phyloP scores from a whole-genome alignment of 2,888 invertebrate species.

The Artemia sinica region DNA sequence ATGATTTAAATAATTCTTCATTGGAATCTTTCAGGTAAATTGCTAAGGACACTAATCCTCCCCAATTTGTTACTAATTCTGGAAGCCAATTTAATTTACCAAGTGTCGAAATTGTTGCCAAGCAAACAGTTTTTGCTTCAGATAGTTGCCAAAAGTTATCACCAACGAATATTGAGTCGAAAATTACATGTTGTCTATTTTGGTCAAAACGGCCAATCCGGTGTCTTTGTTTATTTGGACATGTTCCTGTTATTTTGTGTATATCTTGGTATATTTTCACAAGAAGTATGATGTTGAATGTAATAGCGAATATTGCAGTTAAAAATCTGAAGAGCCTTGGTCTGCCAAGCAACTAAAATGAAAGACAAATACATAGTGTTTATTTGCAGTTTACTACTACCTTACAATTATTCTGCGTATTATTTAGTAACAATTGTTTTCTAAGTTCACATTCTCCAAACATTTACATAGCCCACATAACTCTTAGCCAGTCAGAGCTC shows the following conservation, averaged over 20 bases:
- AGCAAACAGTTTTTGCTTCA: slow-evolving; percentile 43
- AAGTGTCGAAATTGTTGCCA: slow-evolving; percentile 70
- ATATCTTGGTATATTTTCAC: slow-evolving; percentile 15
- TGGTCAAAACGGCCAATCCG: slow-evolving; percentile 37
- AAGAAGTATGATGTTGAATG: not conserved
- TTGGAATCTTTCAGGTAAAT: slow-evolving; percentile 50
- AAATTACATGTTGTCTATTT: slow-evolving; percentile 49
- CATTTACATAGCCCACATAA: too few relatives aligned
- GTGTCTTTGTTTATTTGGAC: not conserved
- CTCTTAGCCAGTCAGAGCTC: too few relatives aligned
- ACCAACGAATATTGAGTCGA: slow-evolving; percentile 53
- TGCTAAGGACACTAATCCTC: slow-evolving; percentile 65
- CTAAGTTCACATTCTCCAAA: too few relatives aligned
- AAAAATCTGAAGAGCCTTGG: slow-evolving; percentile 24
- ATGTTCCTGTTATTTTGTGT: not conserved
- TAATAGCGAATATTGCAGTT: not conserved
- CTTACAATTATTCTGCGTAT: too few relatives aligned
- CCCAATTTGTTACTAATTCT: slow-evolving; percentile 63
- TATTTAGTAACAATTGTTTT: too few relatives aligned
- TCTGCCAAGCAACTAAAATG: slow-evolving; percentile 20
- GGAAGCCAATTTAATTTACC: slow-evolving; percentile 60
- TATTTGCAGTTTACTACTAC: too few relatives aligned
- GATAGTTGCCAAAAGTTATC: slow-evolving; percentile 44
- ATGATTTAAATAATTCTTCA: slow-evolving; percentile 49
- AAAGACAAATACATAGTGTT: too few relatives aligned